These are phyloP conservation scores for Chinchilla lanigera DNA, from an alignment of 2,113 vertebrate species.

Conservation along the genomic window DNA sequence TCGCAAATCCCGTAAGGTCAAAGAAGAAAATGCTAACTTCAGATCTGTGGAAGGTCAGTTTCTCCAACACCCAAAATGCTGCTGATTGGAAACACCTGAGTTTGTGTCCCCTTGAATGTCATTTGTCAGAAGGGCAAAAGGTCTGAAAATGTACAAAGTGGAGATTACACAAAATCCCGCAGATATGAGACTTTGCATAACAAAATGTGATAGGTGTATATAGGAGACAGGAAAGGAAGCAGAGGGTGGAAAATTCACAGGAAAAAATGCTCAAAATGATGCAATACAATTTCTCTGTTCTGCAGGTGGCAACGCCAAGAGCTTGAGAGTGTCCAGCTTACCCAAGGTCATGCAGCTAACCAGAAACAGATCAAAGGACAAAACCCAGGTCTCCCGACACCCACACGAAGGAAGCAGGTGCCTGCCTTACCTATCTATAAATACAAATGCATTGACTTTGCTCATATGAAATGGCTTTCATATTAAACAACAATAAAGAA, in stretches of 20 bases:
- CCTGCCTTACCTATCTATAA: background rate
- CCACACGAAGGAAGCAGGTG: background rate
- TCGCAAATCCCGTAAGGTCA: slow-evolving; percentile 50
- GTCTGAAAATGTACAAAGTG: background rate
- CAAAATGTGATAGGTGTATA: background rate
- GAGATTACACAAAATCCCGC: background rate
- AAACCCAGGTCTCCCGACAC: background rate
- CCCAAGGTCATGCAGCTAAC: background rate
- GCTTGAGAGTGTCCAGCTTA: background rate
- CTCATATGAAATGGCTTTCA: background rate
- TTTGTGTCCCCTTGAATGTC: background rate
- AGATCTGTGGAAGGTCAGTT: slow-evolving; percentile 59
- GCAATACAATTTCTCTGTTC: background rate
- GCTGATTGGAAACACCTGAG: background rate
- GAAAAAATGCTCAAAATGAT: background rate
- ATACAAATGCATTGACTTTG: background rate
- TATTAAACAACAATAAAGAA: slow-evolving; percentile 35
- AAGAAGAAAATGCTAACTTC: background rate
- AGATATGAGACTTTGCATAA: background rate
- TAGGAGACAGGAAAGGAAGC: background rate
- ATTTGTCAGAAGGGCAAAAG: slow-evolving; percentile 8
- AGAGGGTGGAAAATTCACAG: background rate
- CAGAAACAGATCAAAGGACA: background rate
- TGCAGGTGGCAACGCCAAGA: background rate
- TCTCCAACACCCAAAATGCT: background rate